These are phyloP conservation scores for Hypothenemus hampei DNA, from an alignment of 1,140 invertebrate genomes.

Conservation along the genomic window DNA sequence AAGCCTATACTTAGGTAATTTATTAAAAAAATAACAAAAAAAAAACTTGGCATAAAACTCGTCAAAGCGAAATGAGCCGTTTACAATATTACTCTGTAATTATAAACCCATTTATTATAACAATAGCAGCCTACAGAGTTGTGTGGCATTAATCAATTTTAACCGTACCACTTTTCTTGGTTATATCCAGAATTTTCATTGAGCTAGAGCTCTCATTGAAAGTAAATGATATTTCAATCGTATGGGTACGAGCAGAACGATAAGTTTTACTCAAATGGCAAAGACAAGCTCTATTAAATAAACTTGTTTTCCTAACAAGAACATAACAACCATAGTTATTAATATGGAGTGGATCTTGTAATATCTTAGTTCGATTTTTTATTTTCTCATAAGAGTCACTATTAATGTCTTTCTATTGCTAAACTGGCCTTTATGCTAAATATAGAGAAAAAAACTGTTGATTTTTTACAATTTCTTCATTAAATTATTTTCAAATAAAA, in stretches of 20 bases:
- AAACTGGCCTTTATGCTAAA: too few relatives aligned
- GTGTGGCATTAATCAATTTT: conserved; percentile 13
- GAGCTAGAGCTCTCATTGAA: too few relatives aligned
- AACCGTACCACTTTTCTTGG: conserved; percentile 1
- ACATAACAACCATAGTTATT: conserved; percentile 12
- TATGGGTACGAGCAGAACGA: too few relatives aligned
- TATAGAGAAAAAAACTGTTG: too few relatives aligned
- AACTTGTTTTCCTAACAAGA: conserved; percentile 12
- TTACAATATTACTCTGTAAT: conserved; percentile 18
- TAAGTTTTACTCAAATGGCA: not conserved
- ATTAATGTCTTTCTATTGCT: too few relatives aligned
- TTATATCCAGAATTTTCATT: too few relatives aligned
- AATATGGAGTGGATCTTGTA: too few relatives aligned
- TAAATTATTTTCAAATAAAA: too few relatives aligned
- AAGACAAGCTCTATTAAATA: conserved; percentile 3
- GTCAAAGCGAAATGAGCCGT: conserved; percentile 21
- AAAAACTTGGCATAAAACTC: conserved; percentile 8
- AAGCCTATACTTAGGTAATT: conserved; percentile 13
- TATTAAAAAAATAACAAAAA: conserved; percentile 16
- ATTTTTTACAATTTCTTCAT: too few relatives aligned
- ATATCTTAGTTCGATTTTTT: too few relatives aligned
- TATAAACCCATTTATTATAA: conserved; percentile 20
- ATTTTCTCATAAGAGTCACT: too few relatives aligned
- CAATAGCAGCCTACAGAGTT: conserved; percentile 3
- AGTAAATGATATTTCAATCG: not conserved